A percentile compares a stretch with the other conserved stretches of the same genome.
phyloP scores from a whole-genome alignment of 2,888 invertebrate species.

The Amiota mariae region DNA sequence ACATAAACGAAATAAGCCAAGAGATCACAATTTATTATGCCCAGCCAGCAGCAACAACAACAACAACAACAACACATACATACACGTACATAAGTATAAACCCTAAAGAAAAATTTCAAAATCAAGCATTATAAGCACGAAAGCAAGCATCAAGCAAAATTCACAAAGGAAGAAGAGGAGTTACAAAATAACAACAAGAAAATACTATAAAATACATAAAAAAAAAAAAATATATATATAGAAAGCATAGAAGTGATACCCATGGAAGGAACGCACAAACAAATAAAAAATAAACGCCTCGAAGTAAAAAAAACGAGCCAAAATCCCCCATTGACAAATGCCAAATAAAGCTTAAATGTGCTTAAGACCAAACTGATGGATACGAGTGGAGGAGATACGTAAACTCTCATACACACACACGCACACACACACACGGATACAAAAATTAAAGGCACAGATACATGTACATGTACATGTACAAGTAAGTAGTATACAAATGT shows the following conservation, averaged over 20 bases:
- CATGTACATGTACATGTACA: too few relatives aligned
- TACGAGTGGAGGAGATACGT: too few relatives aligned
- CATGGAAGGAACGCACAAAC: neutral
- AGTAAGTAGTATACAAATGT: neutral
- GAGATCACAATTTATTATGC: constrained; percentile 59
- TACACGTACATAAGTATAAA: neutral
- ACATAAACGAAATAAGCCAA: constrained; percentile 35
- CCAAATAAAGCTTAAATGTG: constrained; percentile 64
- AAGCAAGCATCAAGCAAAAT: neutral
- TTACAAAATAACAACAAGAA: neutral
- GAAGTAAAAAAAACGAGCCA: constrained; percentile 12
- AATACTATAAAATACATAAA: neutral
- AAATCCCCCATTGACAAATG: constrained; percentile 66
- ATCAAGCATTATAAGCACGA: constrained; percentile 17
- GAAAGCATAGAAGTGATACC: neutral
- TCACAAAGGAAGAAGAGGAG: constrained; percentile 2
- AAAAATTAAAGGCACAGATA: constrained; percentile 33
- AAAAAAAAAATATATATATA: neutral
- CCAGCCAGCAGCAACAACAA: constrained; percentile 26
- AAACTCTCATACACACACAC: too few relatives aligned
- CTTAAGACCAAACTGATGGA: constrained; percentile 47
- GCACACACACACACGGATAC: constrained; percentile 9
- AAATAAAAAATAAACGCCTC: constrained; percentile 26
- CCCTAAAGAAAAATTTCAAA: neutral
- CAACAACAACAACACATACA: neutral